Evolutionary conservation across 2,888 invertebrate species (phyloP).

Genomic region (Rhimphoctona megacephalus): DNA sequence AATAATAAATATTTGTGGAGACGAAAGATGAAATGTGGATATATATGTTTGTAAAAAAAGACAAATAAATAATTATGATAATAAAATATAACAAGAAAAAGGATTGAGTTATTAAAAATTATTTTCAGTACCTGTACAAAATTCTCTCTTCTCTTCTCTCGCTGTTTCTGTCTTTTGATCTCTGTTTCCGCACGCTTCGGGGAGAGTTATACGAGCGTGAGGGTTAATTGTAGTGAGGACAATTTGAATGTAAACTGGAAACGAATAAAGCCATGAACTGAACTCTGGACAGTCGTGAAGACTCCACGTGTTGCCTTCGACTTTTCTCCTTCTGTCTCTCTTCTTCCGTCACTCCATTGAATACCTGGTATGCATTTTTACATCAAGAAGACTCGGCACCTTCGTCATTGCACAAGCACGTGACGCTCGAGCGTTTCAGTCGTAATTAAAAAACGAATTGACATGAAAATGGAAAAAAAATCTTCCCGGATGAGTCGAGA

Average conservation of each 20-base stretch:
- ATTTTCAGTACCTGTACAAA: slow-evolving; percentile 45
- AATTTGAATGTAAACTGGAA: slow-evolving; percentile 63
- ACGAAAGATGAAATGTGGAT: background rate
- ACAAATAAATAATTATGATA: background rate
- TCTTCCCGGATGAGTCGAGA: background rate
- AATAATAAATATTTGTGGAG: background rate
- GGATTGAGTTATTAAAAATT: slow-evolving; percentile 14
- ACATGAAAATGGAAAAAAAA: background rate
- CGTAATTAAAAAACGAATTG: background rate
- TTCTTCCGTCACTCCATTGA: slow-evolving; percentile 27
- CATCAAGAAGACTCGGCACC: background rate
- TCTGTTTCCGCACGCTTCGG: slow-evolving; percentile 31
- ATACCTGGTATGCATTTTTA: slow-evolving; percentile 5
- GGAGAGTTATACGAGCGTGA: slow-evolving; percentile 53
- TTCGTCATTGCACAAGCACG: slow-evolving; percentile 6
- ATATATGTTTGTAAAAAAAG: background rate
- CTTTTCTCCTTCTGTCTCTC: slow-evolving; percentile 49
- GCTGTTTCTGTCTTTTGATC: background rate
- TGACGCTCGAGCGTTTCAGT: slow-evolving; percentile 1
- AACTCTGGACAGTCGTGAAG: background rate
- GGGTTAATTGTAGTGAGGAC: slow-evolving; percentile 66
- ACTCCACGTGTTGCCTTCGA: slow-evolving; percentile 16
- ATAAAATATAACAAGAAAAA: slow-evolving; percentile 10
- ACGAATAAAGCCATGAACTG: slow-evolving; percentile 25
- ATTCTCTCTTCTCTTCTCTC: background rate